Conservation (phyloP, 2,888 invertebrate genomes). For the Anodontia alba region DNA sequence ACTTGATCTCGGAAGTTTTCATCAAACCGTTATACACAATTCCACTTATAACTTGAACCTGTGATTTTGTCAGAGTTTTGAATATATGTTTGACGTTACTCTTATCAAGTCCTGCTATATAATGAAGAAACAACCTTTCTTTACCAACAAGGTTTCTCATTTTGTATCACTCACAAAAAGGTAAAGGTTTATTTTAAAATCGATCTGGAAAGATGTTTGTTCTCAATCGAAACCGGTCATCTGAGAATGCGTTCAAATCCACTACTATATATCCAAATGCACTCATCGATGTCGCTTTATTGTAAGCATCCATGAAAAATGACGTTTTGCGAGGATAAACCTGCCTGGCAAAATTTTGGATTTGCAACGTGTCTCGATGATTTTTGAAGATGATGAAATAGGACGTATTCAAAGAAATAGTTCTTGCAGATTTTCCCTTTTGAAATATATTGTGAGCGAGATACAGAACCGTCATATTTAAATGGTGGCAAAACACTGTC, state of each 20-base stretch:
- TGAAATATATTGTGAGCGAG: too few species aligned
- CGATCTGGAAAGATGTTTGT: constrained; percentile 33
- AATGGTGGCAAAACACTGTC: not conserved
- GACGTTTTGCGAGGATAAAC: constrained; percentile 3
- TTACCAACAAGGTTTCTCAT: constrained; percentile 19
- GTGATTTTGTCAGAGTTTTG: constrained; percentile 6
- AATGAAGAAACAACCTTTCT: constrained; percentile 26
- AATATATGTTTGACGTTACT: constrained; percentile 22
- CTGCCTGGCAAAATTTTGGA: constrained; percentile 23
- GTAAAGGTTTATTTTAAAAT: constrained; percentile 20
- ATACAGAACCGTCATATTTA: not conserved
- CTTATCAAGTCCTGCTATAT: not conserved
- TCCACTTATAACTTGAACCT: constrained; percentile 13
- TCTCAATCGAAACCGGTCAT: constrained; percentile 22
- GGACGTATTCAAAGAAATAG: constrained; percentile 18
- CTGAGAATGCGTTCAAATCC: constrained; percentile 3
- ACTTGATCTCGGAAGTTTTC: not conserved
- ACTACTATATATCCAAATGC: constrained; percentile 28
- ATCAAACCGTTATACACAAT: constrained; percentile 21
- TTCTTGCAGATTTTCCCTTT: too few species aligned
- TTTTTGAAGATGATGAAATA: constrained; percentile 19
- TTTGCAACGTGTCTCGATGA: constrained; percentile 14
- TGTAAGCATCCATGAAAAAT: constrained; percentile 20
- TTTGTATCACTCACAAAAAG: not conserved
- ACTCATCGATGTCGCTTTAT: not conserved